Evolutionary conservation across 2,113 vertebrate species (phyloP).

Genomic region (Psophia crepitans): DNA sequence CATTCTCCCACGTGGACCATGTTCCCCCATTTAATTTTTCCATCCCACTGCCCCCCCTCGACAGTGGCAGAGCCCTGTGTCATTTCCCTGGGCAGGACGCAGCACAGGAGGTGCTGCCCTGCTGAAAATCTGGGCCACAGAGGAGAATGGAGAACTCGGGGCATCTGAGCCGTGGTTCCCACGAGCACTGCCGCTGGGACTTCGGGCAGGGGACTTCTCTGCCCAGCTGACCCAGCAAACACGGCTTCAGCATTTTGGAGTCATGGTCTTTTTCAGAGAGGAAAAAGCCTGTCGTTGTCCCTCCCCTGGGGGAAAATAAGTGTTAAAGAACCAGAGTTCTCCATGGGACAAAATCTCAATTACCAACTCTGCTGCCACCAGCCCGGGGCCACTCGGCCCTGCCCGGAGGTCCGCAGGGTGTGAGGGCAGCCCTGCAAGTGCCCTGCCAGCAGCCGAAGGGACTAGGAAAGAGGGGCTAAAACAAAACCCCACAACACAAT

Average conservation of each 20-base stretch:
- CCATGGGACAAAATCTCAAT: not conserved
- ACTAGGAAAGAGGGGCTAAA: not conserved
- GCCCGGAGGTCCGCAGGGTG: not conserved
- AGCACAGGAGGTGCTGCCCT: not conserved
- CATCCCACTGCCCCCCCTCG: not conserved
- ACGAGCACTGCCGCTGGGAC: not conserved
- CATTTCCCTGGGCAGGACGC: not conserved
- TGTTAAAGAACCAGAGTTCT: not conserved
- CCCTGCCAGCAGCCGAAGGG: not conserved
- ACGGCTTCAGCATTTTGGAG: not conserved
- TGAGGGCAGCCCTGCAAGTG: not conserved
- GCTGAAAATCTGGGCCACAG: not conserved
- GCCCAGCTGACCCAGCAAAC: not conserved
- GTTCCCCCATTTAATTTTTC: not conserved
- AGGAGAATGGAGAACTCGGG: not conserved
- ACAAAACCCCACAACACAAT: not conserved
- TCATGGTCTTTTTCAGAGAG: not conserved
- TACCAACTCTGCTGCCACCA: not conserved
- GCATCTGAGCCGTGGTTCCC: not conserved
- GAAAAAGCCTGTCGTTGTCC: not conserved
- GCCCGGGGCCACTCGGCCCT: not conserved
- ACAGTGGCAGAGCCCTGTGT: accelerated
- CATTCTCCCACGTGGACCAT: not conserved
- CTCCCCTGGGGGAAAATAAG: not conserved
- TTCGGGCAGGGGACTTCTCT: not conserved